Evolutionary conservation across 2,113 vertebrate species (phyloP), one percentile per base, ranked within the genome.

Genomic region (Corvus cornix): DNA sequence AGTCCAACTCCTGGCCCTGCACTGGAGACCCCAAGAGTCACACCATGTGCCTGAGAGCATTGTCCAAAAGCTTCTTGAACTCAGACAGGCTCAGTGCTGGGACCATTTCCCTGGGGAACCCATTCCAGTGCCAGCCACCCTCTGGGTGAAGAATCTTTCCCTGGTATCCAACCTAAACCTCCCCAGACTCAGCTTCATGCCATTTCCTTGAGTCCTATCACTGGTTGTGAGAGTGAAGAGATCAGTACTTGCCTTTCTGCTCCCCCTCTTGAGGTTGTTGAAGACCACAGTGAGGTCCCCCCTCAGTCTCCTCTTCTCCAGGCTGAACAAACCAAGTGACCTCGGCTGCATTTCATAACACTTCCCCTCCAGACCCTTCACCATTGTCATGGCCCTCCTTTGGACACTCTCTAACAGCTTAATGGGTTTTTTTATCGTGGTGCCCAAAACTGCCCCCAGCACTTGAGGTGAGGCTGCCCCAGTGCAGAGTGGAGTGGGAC

Each of bases 381-480:
- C 7, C 11, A 48, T 49, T 21, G 41, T 62, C 0, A 0, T 87
- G 43, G 35, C 26, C 21, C 26, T 72, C 30, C 20, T 87, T 72
- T 41, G 30, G 35, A 12, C 16, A 12, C 9, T 55, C 10, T 62
- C 11, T 87, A 19, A 35, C 2, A 55, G 26, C 15, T 11, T 17
- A 21, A 11, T 55, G 16, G 7, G 3, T 7, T 62, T 39, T 60
- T 62, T 60, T 62, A 24, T 6, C n/a, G 24, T 48, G 10, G 6
- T 2, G 2, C 30, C 35, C n/a, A 30, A 55, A 79, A 39, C n/a
- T 48, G 64, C 11, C n/a, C 16, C 31, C 11, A 30, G 31, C 11
- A 30, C 21, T 56, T 0, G 7, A 41, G 13, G 24, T 21, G 30
- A 63, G 30, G 75, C 19, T 0, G 0, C 23, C 23, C 14, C 55